A percentile compares a stretch with the other conserved stretches of the same genome.
These are phyloP conservation scores for Drosophila barbarae DNA, from an alignment of 2,888 invertebrate species.

Conservation along the genomic window DNA sequence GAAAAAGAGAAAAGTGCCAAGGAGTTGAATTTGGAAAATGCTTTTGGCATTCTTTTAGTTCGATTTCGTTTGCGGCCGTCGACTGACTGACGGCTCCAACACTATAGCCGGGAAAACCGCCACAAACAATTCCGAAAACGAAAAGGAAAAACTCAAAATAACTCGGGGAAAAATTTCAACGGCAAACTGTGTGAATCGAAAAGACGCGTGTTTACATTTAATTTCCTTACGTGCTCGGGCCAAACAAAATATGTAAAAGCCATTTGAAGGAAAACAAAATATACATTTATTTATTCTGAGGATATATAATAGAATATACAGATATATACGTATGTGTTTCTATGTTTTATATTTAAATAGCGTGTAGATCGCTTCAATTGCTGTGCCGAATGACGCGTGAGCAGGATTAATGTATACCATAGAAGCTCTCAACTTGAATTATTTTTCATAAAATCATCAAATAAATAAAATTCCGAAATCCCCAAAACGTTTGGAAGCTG, in stretches of 20 bases:
- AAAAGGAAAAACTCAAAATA: conserved; percentile 12
- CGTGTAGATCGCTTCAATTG: conserved; percentile 49
- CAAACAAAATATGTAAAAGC: conserved; percentile 48
- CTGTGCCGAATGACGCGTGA: conserved; percentile 45
- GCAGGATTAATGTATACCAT: conserved; percentile 35
- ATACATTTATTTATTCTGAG: conserved; percentile 17
- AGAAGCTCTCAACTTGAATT: conserved; percentile 15
- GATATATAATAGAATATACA: neutral
- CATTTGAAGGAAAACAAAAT: conserved; percentile 47
- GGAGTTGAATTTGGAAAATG: conserved; percentile 70
- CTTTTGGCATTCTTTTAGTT: conserved; percentile 66
- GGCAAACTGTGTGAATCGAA: conserved; percentile 7
- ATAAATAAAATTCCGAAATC: conserved; percentile 5
- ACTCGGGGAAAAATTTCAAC: neutral
- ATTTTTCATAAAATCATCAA: conserved; percentile 12
- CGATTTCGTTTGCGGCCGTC: conserved; percentile 64
- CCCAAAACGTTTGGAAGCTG: conserved; percentile 16
- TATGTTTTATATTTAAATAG: conserved; percentile 26
- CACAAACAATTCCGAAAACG: conserved; percentile 9
- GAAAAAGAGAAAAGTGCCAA: conserved; percentile 44
- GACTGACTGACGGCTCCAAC: conserved; percentile 51
- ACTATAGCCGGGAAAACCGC: conserved; percentile 48
- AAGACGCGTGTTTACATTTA: conserved; percentile 30
- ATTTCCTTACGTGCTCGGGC: conserved; percentile 12
- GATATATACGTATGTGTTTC: neutral